Base-by-base conservation (phyloP, 2,888 invertebrate species). In the Hyposoter dolosus region DNA sequence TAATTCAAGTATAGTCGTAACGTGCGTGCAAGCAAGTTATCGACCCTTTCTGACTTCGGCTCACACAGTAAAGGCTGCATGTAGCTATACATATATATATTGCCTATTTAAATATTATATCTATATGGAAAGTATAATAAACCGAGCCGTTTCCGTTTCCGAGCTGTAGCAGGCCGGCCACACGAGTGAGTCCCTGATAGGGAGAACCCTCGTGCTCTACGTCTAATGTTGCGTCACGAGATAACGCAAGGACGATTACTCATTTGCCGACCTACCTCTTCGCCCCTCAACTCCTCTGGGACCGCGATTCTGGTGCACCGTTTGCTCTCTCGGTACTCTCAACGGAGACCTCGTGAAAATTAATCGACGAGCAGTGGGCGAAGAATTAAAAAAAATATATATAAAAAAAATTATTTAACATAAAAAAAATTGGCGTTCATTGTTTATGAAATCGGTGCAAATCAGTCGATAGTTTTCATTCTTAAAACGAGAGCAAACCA, bases 191-290 rank as follows among this genome's bases (percentile, higher is more conserved):
- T 72, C 53, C 80, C 63, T 83, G 83, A 85, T 80, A 77, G 79
- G 68, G 84, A 45, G 85, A 69, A 88, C 86, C 82, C 83, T 87
- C 88, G 85, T 87, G 87, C 87, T 85, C 83, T 85, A 82, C 79
- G 86, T 88, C 87, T 87, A 87, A 90, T 87, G 88, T 89, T 84
- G 82, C 87, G 89, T 90, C 88, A 86, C 87, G 83, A 90, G 88
- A 90, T 90, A 90, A 88, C 87, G 74, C 82, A 69, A 79, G 78
- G 85, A 84, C 88, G 84, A 90, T 89, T 89, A 89, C 87, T 90
- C 89, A 89, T 89, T 89, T 88, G 84, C 74, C 75, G 85, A 84
- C 76, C 83, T 68, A 60, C 71, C 63, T 60, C 76, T 69, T 32
- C 66, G 9, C 66, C 23, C 69, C 80, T 66, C 40, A 35, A 19